Evolutionary conservation across 35 echinoderm and acorn worm species (phyloP), one percentile per base, ranked within the genome.

Genomic region (Anneissia japonica): DNA sequence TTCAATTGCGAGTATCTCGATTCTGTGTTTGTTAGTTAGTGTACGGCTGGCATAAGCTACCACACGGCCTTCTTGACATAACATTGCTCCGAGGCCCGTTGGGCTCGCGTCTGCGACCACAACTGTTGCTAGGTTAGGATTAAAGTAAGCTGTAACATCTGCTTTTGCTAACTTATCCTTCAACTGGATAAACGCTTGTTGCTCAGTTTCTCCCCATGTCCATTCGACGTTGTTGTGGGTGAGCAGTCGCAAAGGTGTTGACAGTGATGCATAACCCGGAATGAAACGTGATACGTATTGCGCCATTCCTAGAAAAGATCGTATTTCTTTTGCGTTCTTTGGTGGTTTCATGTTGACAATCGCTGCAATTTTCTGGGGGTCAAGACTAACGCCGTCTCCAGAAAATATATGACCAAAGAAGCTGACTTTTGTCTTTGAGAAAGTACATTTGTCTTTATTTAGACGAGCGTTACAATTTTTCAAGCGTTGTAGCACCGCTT

Each of bases 361-460:
- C 34, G 84, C 82, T 33, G 74, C 0, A 6, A 90, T 37, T 36
- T 85, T 85, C 43, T 85, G 79, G 0, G 77, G 88, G 34, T 87
- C 79, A 1, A 84, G 85, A 19, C 74, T 83, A 38, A 81, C 40
- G 35, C 89, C 89, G 31, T 73, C 30, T 19, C 35, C 74, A 36
- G 85, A 84, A 34, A 95, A 91, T 17, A 37, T 82, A 34, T 95
- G 93, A 16, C 88, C 82, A 85, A 92, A 95, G 36, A 88, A 95
- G 23, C 32, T 77, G 29, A 95, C 81, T 72, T 88, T 64, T 34
- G 40, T 5, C 31, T 81, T 46, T 40, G 80, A 31, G 30, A 91
- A 91, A 32, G 32, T 91, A 56, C 89, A 95, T 31, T 91, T 91
- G 6, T 74, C 85, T 64, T 45, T 36, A 46, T 95, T 91, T 21